Evolutionary conservation across 2,888 invertebrate species (phyloP).

Genomic region (Drosophila antonietae): DNA sequence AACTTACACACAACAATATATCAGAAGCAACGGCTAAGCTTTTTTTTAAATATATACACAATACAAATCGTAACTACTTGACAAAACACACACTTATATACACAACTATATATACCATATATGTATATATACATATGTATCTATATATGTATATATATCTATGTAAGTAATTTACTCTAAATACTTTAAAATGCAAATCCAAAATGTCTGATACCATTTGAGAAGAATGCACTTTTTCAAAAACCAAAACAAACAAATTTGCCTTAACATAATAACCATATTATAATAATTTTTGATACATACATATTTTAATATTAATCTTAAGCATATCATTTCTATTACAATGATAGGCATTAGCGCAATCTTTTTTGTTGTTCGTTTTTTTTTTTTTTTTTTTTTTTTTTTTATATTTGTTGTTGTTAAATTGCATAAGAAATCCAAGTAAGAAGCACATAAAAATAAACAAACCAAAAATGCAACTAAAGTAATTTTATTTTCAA

Average conservation of each 20-base stretch:
- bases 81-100: constrained; percentile 15
- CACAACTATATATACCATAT: constrained; percentile 32
- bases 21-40: constrained; percentile 41
- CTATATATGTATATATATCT: constrained; percentile 3
- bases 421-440: constrained; percentile 55
- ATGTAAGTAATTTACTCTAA: constrained; percentile 46
- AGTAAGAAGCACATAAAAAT: constrained; percentile 38
- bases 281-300: constrained; percentile 77
- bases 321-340: constrained; percentile 57
- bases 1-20: constrained; percentile 29
- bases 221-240: constrained; percentile 81
- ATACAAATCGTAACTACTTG: constrained; percentile 32
- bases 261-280: constrained; percentile 77
- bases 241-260: constrained; percentile 52
- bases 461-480: background rate
- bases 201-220: constrained; percentile 88
- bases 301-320: constrained; percentile 63
- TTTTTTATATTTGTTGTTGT: constrained; percentile 52
- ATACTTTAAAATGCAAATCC: constrained; percentile 66
- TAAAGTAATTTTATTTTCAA: constrained; percentile 7
- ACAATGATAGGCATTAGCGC: constrained; percentile 49
- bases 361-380: constrained; percentile 44
- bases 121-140: constrained; percentile 26
- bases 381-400: background rate
- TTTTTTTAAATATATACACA: constrained; percentile 28